Conservation (phyloP, 2,113 vertebrate species). For the Colaptes auratus region DNA sequence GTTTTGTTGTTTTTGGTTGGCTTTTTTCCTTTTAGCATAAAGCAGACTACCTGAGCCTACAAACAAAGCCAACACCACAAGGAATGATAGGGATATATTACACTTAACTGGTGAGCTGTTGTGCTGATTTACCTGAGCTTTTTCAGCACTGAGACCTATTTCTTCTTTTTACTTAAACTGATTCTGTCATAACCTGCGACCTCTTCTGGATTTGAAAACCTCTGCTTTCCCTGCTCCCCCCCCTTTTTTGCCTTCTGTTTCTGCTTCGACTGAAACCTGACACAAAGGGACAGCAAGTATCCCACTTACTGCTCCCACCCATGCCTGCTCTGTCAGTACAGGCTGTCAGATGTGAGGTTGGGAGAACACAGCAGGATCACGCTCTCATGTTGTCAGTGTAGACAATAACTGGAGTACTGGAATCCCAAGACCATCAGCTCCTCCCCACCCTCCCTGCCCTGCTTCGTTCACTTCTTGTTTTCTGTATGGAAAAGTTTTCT, state of each 20-base stretch:
- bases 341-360: constrained; percentile 55
- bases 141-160: constrained; percentile 45
- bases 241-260: constrained; percentile 55
- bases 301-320: constrained; percentile 10
- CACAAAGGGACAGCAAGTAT: constrained; percentile 54
- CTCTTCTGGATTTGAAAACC: constrained; percentile 52
- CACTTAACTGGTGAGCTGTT: constrained; percentile 69
- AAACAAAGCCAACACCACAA: constrained; percentile 67
- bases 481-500: constrained; percentile 85
- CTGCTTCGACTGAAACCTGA: constrained; percentile 62
- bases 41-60: constrained; percentile 63
- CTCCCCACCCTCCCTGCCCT: constrained; percentile 53
- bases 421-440: constrained; percentile 64
- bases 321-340: constrained; percentile 46
- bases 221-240: background rate
- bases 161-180: constrained; percentile 55
- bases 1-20: no score
- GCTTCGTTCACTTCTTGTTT: constrained; percentile 64
- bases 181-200: constrained; percentile 48
- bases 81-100: constrained; percentile 31
- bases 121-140: constrained; percentile 55
- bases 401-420: constrained; percentile 66
- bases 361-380: constrained; percentile 47
- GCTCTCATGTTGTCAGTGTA: constrained; percentile 53
- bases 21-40: constrained; percentile 12